Conservation (phyloP, 1,140 invertebrate species). For the Archegozetes longisetosus region DNA sequence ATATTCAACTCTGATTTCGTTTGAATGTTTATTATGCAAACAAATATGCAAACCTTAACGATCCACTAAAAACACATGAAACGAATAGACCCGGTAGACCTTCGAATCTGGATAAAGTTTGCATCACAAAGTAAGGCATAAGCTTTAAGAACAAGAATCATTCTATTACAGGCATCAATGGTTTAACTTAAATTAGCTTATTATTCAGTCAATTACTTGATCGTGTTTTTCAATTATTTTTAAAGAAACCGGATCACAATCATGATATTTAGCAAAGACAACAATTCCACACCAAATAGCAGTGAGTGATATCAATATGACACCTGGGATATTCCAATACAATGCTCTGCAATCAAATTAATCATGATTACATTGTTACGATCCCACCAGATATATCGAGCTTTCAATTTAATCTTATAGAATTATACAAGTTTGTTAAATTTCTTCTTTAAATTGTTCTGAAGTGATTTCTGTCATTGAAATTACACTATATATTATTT, state of each 20-base stretch:
- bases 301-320: conserved; percentile 4
- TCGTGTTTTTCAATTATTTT: conserved; percentile 23
- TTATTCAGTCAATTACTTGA: conserved; percentile 17
- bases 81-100: conserved; percentile 28
- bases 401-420: too few relatives aligned
- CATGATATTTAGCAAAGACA: conserved; percentile 26
- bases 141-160: neutral
- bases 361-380: too few relatives aligned
- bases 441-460: too few relatives aligned
- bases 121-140: conserved; percentile 26
- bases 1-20: neutral
- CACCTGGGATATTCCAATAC: conserved; percentile 13
- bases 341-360: conserved; percentile 1
- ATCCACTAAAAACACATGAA: conserved; percentile 25
- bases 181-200: too few relatives aligned
- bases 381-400: too few relatives aligned
- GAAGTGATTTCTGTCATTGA: too few relatives aligned
- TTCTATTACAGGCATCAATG: too few relatives aligned
- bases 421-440: too few relatives aligned
- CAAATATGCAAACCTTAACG: conserved; percentile 9
- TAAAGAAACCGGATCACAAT: conserved; percentile 27
- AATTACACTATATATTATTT: too few relatives aligned
- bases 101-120: conserved; percentile 21
- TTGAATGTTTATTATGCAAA: neutral
- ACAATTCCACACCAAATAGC: conserved; percentile 23